Evolutionary conservation across 2,888 invertebrate genomes (phyloP), one percentile per base, ranked within the genome.

Genomic region (Theretra japonica): DNA sequence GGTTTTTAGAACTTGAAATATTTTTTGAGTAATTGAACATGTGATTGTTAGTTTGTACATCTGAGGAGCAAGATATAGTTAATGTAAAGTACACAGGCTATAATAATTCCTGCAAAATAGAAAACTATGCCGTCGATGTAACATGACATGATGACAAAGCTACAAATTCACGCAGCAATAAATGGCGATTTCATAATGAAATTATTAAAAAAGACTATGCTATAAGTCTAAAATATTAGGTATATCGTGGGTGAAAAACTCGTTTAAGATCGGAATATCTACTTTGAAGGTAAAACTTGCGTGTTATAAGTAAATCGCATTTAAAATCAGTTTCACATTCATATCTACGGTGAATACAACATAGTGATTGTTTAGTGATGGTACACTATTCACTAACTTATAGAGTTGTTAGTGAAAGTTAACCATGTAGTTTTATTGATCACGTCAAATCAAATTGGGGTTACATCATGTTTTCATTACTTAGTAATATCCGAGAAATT

Each of bases 351-450:
- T 53, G n/a, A 53, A 48, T 48, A 48, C 17, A 25, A 23, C 48
- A 6, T 48, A 41, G 41, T 23, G 41, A 65, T 41, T 65, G 33
- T 41, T 62, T 41, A 48, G 48, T 23, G 48, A 65, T 65, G 48
- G 65, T 65, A 17, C 33, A 68, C 50, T 30, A 59, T 65, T 6
- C 33, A 68, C 50, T 30, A 59, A 50, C 19, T 41, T 15, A 56
- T 68, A 41, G 41, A 11, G 33, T 41, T 33, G 21, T 30, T 19
- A 53, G 70, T 60, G 72, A 69, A 72, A 72, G 68, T 69, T 72
- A 23, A 25, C 50, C 50, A 68, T 72, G 7, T n/a, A 53, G 48
- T 17, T 48, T 23, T 25, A 65, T 48, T 65, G 65, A 69, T 21
- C 48, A 48, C 56, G 21, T 41, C 60, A 56, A 72, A 71, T 69